Evolutionary conservation across 2,113 vertebrate genomes (phyloP), one percentile per base, ranked within the genome.

Genomic region (Uropsilus gracilis): DNA sequence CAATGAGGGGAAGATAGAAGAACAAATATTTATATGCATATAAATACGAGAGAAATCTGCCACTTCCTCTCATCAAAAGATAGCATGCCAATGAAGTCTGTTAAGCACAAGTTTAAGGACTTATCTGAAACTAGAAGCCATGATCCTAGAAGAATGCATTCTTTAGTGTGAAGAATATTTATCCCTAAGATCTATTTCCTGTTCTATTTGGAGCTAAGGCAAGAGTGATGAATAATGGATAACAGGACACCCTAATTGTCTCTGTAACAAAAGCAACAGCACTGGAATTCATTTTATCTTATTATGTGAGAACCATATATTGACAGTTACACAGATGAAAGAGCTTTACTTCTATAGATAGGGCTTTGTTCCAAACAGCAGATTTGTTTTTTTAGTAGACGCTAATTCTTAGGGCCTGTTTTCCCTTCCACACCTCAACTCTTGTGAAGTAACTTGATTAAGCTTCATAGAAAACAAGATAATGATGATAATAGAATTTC

Each of bases 201-300:
- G 63, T 95, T 89, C 72, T 91, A 71, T 86, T 94, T 95, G 87
- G 77, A 96, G 85, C 87, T 82, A 72, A 96, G 90, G 39, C 17
- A 55, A 88, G 68, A 91, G 91, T 59, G 82, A 92, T 97, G 90
- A 96, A 92, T 96, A 94, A 94, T 94, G 90, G 96, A 96, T 96
- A 73, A 90, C 72, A 96, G 76, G 73, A 80, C 93, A 96, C 76
- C 53, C 85, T 95, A 92, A 95, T 94, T 94, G 94, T 94, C 85
- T 88, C 73, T 78, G 61, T 80, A 82, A 92, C 77, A 92, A 96
- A 97, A 77, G 63, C 26, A 24, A 63, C 86, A 80, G 72, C 32
- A 0, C 82, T 80, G 53, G 93, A 95, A 96, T 94, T 90, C 93
- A 82, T 93, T 93, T 61, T 86, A 44, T 48, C 94, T 91, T 71